Base-by-base conservation (phyloP, 2,888 invertebrate species). In the Trypoxylon attenuatum region DNA sequence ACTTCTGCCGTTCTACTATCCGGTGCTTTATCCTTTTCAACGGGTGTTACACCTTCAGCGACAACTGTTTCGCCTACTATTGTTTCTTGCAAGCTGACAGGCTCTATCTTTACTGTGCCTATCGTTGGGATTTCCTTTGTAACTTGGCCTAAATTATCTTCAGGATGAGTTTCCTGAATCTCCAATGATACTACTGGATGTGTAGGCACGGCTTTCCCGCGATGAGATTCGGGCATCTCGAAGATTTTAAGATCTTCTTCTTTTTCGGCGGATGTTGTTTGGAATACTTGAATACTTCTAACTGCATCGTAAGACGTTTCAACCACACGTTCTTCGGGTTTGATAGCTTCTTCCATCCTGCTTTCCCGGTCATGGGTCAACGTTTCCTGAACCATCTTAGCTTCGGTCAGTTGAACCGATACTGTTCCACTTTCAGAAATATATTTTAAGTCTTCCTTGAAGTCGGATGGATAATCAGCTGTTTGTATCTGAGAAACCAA, bases 351-450 rank as follows among this genome's bases (percentile, higher is more conserved):
- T 54, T 88, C 87, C 46, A 87, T 77, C 2, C 78, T 77, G 1
- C 77, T 86, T 87, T 94, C 94, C 74, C 91, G 91, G 76, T 95
- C 94, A 67, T 92, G 92, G 13, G 90, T 82, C 16, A 90, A 77
- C 2, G 91, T 90, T 74, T 90, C 88, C 6, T 90, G 89, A 25
- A 94, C 84, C 77, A 91, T 89, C 81, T 91, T 92, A 1, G 93
- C 92, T 83, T 90, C 91, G 18, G 90, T 88, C 4, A 92, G 90
- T 78, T 92, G 89, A 18, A 93, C 77, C 22, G 88, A 87, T 58
- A 90, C 80, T 5, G 79, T 85, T 39, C 90, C 89, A 59, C 89
- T 89, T 77, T 92, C 90, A 2, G 88, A 87, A 59, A 88, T 81
- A 65, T 90, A 90, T 51, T 91, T 89, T 0, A 91, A 83, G 76